Conservation (phyloP, 2,888 invertebrate genomes). For the Mamestra brassicae region DNA sequence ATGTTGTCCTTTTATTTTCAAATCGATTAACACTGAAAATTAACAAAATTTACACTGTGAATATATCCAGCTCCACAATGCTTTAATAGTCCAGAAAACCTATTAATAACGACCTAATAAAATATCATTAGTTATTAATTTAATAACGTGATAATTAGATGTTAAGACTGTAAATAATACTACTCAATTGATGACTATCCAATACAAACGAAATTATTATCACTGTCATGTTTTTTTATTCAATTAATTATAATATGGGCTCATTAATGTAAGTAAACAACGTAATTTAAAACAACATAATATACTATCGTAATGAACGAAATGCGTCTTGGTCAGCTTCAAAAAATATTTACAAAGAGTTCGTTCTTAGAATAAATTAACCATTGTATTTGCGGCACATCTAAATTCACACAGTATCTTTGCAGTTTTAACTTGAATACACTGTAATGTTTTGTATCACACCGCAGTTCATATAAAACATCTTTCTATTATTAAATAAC, state of each 20-base stretch:
- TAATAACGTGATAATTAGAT: constrained; percentile 20
- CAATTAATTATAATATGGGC: too few relatives aligned
- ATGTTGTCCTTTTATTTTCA: background rate
- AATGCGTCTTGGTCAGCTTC: too few relatives aligned
- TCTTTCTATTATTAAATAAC: background rate
- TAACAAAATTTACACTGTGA: background rate
- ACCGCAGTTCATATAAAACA: background rate
- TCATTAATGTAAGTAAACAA: too few relatives aligned
- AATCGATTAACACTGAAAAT: background rate
- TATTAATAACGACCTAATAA: background rate
- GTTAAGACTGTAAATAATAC: too few relatives aligned
- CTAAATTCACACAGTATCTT: background rate
- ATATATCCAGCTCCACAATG: background rate
- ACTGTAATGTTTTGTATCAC: background rate
- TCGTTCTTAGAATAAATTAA: background rate
- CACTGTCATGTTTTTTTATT: too few relatives aligned
- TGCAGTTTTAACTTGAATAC: background rate
- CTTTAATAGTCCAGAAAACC: background rate
- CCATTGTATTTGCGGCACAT: background rate
- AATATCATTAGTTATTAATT: background rate
- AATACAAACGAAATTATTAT: too few relatives aligned
- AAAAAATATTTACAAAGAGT: background rate
- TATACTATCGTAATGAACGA: too few relatives aligned
- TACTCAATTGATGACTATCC: too few relatives aligned
- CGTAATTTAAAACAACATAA: too few relatives aligned